Evolutionary conservation across 2,113 vertebrate species (phyloP).

Genomic region (Toxotes jaculatrix): DNA sequence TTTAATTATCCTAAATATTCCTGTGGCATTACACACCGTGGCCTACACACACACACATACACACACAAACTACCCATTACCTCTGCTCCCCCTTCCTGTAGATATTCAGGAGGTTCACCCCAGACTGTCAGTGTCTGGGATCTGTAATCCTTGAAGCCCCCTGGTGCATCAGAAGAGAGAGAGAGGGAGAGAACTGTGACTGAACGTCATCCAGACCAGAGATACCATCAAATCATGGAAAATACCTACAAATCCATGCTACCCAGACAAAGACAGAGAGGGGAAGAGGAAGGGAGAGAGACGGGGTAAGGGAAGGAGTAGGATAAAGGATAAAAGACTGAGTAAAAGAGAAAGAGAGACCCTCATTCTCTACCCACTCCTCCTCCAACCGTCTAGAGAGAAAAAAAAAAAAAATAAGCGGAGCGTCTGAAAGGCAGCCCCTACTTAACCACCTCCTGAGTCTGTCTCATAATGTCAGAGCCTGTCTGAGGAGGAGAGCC

Average conservation of each 20-base stretch:
- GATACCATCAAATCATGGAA: constrained; percentile 38
- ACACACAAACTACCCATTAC: neutral
- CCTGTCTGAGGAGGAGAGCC: constrained; percentile 14
- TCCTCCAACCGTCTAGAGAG: constrained; percentile 10
- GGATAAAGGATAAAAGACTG: neutral
- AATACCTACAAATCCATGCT: constrained; percentile 54
- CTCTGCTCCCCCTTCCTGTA: neutral
- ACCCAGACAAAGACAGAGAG: constrained; percentile 15
- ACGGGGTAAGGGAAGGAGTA: neutral
- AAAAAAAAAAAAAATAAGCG: neutral
- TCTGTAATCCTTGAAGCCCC: constrained; percentile 12
- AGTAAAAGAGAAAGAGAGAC: neutral
- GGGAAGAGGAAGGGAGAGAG: neutral
- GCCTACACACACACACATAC: neutral
- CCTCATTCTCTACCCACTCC: constrained; percentile 24
- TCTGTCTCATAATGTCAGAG: constrained; percentile 27
- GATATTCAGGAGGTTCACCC: constrained; percentile 11
- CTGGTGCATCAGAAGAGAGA: neutral
- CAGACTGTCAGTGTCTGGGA: constrained; percentile 18
- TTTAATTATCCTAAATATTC: constrained; percentile 13
- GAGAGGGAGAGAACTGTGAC: neutral
- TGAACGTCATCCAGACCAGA: constrained; percentile 11
- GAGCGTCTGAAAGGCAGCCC: constrained; percentile 26
- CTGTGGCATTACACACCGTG: neutral
- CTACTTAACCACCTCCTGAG: constrained; percentile 41